Conservation (phyloP, 1,140 invertebrate species). For the Tyrophagus putrescentiae region DNA sequence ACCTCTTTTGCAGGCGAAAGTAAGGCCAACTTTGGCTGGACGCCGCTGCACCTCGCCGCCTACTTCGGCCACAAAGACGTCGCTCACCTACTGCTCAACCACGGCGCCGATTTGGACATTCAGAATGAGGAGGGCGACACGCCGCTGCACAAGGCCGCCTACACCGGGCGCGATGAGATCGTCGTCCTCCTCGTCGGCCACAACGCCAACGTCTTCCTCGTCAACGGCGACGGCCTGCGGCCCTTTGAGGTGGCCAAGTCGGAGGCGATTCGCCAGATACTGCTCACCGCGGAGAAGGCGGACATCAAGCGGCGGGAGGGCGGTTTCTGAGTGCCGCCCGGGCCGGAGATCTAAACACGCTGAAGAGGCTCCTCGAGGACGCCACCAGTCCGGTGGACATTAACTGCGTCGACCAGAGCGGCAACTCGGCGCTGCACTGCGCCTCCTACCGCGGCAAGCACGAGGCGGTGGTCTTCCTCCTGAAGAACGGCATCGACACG, state of each 20-base stretch:
- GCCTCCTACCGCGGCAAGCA: constrained; percentile 49
- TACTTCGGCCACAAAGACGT: constrained; percentile 39
- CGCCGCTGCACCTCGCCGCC: constrained; percentile 37
- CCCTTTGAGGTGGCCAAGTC: constrained; percentile 42
- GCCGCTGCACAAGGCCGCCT: constrained; percentile 40
- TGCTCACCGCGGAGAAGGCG: constrained; percentile 43
- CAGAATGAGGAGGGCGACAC: constrained; percentile 38
- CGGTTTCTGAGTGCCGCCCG: constrained; percentile 44
- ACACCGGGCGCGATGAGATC: constrained; percentile 35
- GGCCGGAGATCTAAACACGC: constrained; percentile 40
- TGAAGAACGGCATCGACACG: constrained; percentile 44
- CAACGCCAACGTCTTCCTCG: constrained; percentile 37
- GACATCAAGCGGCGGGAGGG: constrained; percentile 39
- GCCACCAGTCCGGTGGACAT: constrained; percentile 17
- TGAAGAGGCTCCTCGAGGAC: constrained; percentile 33
- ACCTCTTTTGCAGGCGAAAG: constrained; percentile 30
- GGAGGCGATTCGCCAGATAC: constrained; percentile 40
- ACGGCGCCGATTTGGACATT: constrained; percentile 37
- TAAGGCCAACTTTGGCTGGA: constrained; percentile 40
- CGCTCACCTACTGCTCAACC: constrained; percentile 31
- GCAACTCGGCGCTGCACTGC: constrained; percentile 52
- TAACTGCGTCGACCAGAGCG: constrained; percentile 36
- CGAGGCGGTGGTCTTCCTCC: constrained; percentile 46
- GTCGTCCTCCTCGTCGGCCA: constrained; percentile 35
- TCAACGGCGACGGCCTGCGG: constrained; percentile 46